Evolutionary conservation across 30 jellyfish, hydroid and myxozoan genomes (phyloP).

Genomic region (Sanderia malayensis): DNA sequence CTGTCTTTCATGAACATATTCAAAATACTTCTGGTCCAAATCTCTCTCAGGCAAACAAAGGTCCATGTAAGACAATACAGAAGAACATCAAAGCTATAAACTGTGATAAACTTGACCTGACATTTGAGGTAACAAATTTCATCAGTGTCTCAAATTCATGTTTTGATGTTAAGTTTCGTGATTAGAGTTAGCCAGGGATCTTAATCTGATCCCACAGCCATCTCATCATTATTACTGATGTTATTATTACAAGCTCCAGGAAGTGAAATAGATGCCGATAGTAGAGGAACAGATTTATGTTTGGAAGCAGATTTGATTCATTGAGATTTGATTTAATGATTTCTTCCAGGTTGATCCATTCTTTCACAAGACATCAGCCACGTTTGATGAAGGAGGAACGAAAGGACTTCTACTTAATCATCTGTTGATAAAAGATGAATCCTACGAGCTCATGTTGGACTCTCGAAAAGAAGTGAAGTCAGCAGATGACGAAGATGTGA

Average conservation of each 20-base stretch:
- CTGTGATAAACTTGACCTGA: constrained; percentile 77
- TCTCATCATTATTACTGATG: too few relatives aligned
- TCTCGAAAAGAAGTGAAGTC: constrained; percentile 34
- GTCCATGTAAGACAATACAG: constrained; percentile 84
- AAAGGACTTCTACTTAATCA: constrained; percentile 66
- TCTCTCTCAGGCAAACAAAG: constrained; percentile 34
- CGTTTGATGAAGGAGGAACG: constrained; percentile 96
- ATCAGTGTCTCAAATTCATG: neutral
- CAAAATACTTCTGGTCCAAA: neutral
- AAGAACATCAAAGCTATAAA: constrained; percentile 62
- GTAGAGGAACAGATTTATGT: too few relatives aligned
- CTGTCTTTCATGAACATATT: too few relatives aligned
- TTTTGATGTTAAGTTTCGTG: too few relatives aligned
- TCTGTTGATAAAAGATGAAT: constrained; percentile 58
- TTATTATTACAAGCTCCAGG: too few relatives aligned
- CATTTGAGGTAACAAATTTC: constrained; percentile 84
- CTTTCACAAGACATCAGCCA: constrained; percentile 83
- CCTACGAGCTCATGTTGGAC: constrained; percentile 73
- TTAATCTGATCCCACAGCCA: too few relatives aligned
- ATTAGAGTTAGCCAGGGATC: too few relatives aligned
- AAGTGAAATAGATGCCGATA: too few relatives aligned
- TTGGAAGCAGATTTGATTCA: too few relatives aligned
- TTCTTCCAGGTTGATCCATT: constrained; percentile 81
- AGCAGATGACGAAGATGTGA: constrained; percentile 20
- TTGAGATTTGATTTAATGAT: too few relatives aligned